These are phyloP conservation scores for Patella pellucida DNA, from an alignment of 2,888 invertebrate genomes.

Conservation along the genomic window DNA sequence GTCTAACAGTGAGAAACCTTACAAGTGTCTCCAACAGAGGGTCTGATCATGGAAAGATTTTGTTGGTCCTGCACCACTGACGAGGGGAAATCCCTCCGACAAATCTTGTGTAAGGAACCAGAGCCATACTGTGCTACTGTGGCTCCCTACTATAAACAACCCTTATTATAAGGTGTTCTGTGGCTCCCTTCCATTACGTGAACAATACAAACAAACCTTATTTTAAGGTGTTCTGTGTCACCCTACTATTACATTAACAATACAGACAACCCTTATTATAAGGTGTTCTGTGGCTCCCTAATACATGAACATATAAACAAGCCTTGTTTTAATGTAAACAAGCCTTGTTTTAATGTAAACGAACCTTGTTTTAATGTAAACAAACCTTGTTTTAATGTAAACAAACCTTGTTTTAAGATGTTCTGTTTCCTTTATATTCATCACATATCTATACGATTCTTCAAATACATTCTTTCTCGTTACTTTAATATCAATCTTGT, in stretches of 20 bases:
- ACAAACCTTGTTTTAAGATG: conserved; percentile 83
- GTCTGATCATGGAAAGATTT: too few species aligned
- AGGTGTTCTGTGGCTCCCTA: too few species aligned
- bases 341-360: conserved; percentile 80
- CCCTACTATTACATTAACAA: too few species aligned
- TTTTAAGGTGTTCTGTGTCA: too few species aligned
- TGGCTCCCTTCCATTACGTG: too few species aligned
- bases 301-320: conserved; percentile 3
- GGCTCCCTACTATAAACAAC: conserved; percentile 26
- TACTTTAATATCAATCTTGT: conserved; percentile 95
- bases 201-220: background rate
- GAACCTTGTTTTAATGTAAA: conserved; percentile 78
- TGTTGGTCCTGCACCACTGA: too few species aligned
- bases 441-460: conserved; percentile 96
- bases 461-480: conserved; percentile 92
- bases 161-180: conserved; percentile 82
- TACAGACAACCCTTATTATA: background rate
- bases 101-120: too few species aligned
- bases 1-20: too few species aligned
- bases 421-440: conserved; percentile 89
- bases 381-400: conserved; percentile 72
- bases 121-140: too few species aligned
- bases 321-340: conserved; percentile 72
- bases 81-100: too few species aligned
- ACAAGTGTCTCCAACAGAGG: too few species aligned